These are phyloP conservation scores for Harpagifer antarcticus DNA, from an alignment of 2,797 vertebrate genomes.

Conservation along the genomic window DNA sequence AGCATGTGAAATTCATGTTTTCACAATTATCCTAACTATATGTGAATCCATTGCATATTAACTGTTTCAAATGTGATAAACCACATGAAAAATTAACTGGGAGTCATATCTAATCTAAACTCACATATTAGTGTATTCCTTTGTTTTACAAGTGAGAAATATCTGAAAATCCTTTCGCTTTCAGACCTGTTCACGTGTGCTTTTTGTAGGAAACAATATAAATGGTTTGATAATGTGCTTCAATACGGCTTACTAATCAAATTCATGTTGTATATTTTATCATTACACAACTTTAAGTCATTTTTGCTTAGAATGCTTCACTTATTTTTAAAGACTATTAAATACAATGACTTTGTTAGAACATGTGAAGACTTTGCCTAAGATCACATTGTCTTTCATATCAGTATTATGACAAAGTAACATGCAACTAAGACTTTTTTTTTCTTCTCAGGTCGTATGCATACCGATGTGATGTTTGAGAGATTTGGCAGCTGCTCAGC, in stretches of 20 bases:
- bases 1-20: background rate
- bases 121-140: background rate
- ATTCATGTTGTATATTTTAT: background rate
- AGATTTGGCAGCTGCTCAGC: constrained; percentile 38
- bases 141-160: background rate
- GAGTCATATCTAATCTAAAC: background rate
- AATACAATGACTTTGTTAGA: background rate
- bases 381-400: background rate
- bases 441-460: constrained; percentile 50
- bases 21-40: background rate
- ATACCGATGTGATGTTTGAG: constrained; percentile 50
- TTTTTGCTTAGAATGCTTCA: background rate
- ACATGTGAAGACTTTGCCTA: background rate
- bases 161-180: too few species aligned
- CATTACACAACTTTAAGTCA: background rate
- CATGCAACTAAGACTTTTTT: constrained; percentile 24
- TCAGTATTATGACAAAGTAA: background rate
- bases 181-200: too few species aligned
- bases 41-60: background rate
- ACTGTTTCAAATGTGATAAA: background rate
- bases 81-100: background rate
- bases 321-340: background rate
- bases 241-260: background rate
- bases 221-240: background rate
- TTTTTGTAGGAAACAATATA: background rate